Conservation (phyloP, 2,888 invertebrate species). For the Meandrusa payeni region DNA sequence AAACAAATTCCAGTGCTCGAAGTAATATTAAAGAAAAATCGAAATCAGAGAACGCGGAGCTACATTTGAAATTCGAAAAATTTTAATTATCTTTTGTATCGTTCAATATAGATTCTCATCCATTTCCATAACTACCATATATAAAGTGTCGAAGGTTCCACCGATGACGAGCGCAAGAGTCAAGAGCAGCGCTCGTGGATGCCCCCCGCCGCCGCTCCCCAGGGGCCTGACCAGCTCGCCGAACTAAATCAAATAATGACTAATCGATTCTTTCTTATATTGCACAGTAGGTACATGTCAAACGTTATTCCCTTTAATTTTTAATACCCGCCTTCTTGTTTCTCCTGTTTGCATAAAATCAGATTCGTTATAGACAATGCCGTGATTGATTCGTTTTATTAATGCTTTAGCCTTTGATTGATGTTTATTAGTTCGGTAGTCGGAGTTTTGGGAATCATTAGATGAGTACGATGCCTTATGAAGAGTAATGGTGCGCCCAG, state of each 20-base stretch:
- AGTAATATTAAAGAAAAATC: no score
- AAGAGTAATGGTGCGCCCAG: conserved; percentile 69
- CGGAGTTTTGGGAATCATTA: conserved; percentile 76
- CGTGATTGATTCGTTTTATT: conserved; percentile 77
- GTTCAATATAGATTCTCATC: conserved; percentile 43
- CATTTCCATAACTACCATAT: conserved; percentile 56
- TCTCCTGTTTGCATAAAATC: conserved; percentile 74
- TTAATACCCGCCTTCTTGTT: conserved; percentile 56
- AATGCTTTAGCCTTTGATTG: conserved; percentile 70
- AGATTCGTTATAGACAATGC: conserved; percentile 74
- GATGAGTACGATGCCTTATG: conserved; percentile 70
- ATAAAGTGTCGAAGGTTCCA: conserved; percentile 73
- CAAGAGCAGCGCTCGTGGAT: conserved; percentile 61
- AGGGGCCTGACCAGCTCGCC: conserved; percentile 65
- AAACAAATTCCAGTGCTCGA: no score
- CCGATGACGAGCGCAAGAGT: conserved; percentile 66
- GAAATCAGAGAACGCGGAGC: no score
- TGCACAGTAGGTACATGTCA: conserved; percentile 81
- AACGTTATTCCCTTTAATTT: conserved; percentile 76
- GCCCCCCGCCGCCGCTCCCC: conserved; percentile 68
- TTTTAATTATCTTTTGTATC: conserved; percentile 26
- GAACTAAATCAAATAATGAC: conserved; percentile 81
- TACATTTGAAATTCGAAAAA: conserved; percentile 5
- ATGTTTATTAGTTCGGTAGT: conserved; percentile 80
- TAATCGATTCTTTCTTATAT: conserved; percentile 78